Conservation (phyloP, 2,113 vertebrate species). For the Pyxicephalus adspersus region DNA sequence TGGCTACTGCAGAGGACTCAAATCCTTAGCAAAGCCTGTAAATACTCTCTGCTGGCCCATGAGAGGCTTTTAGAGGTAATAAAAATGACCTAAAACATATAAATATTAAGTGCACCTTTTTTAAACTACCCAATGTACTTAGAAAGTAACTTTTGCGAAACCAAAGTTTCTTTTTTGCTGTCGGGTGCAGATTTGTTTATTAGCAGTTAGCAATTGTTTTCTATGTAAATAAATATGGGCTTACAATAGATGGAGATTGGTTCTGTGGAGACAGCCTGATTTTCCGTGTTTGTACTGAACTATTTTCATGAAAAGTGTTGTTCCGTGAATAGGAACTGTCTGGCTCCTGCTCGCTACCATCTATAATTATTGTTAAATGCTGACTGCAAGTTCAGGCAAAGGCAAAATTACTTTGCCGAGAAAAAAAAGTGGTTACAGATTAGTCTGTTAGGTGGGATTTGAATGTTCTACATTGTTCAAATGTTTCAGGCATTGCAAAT, state of each 20-base stretch:
- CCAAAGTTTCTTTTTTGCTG: not conserved
- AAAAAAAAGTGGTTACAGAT: conserved; percentile 38
- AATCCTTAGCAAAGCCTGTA: too few relatives aligned
- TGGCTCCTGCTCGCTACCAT: not conserved
- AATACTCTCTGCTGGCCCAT: too few relatives aligned
- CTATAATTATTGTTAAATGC: conserved; percentile 33
- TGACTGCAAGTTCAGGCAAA: conserved; percentile 8
- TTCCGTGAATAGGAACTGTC: conserved; percentile 13
- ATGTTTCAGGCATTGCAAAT: conserved; percentile 6
- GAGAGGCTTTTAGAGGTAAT: too few relatives aligned
- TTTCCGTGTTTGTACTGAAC: not conserved
- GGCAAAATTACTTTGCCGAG: conserved; percentile 26
- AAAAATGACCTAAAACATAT: too few relatives aligned
- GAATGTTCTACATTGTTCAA: conserved; percentile 22
- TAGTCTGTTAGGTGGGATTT: conserved; percentile 13
- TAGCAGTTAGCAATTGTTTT: not conserved
- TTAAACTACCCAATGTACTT: not conserved
- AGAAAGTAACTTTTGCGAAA: conserved; percentile 4
- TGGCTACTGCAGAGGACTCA: too few relatives aligned
- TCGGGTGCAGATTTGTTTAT: not conserved
- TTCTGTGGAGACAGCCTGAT: conserved; percentile 6
- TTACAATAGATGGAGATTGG: conserved; percentile 2
- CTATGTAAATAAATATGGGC: conserved; percentile 36
- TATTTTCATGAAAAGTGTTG: not conserved
- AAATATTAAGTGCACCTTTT: not conserved